phyloP scores from a whole-genome alignment of 2,797 vertebrate species.

The Pangasius krempfi region DNA sequence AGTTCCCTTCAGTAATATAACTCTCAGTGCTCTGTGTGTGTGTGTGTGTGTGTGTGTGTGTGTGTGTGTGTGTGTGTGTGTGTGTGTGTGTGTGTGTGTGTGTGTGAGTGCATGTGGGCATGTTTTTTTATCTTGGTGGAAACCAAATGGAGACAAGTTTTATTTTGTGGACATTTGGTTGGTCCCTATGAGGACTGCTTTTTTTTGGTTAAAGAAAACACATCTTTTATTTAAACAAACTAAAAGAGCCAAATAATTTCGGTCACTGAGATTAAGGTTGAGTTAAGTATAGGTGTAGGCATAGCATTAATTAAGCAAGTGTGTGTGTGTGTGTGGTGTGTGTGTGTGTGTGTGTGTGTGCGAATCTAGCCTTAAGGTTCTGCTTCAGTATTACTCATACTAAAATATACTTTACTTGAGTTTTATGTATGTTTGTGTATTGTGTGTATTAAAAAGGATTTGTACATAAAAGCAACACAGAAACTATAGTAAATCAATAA shows the following conservation, averaged over 20 bases:
- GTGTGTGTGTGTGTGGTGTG: neutral
- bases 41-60: constrained; percentile 19
- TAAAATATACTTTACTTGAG: neutral
- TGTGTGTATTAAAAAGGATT: neutral
- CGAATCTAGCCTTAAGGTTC: neutral
- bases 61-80: constrained; percentile 7
- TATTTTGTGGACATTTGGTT: neutral
- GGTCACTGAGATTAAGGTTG: neutral
- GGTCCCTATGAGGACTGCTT: neutral
- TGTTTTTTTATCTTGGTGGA: neutral
- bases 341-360: neutral
- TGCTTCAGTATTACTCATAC: neutral
- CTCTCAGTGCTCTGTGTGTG: neutral
- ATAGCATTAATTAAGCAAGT: neutral
- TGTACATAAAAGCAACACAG: neutral
- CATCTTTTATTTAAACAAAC: neutral
- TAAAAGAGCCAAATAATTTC: neutral
- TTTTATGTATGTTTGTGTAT: neutral
- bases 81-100: constrained; percentile 19
- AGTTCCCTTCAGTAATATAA: constrained; percentile 62
- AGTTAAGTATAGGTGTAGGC: neutral
- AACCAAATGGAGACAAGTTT: neutral
- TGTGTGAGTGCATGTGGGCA: neutral
- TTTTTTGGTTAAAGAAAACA: neutral
- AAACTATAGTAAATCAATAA: neutral